Evolutionary conservation across 2,797 vertebrate species (phyloP).

Genomic region (Linurgus olivaceus): DNA sequence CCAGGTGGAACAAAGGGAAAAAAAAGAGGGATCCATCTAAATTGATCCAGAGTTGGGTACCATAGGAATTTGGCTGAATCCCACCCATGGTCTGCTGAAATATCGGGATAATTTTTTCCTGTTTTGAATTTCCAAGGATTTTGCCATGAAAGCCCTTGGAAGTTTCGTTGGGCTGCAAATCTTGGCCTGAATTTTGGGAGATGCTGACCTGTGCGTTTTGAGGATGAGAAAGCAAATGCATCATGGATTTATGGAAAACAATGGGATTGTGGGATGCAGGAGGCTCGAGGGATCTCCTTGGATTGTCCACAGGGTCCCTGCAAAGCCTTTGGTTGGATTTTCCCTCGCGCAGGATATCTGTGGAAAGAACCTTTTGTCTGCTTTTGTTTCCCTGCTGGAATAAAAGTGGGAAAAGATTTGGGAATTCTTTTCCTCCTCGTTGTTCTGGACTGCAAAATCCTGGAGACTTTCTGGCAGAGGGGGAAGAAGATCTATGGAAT

Average conservation of each 20-base stretch:
- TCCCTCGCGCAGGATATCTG: not conserved
- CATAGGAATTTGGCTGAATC: rapidly evolving
- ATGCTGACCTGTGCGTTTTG: rapidly evolving
- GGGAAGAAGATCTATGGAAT: not conserved
- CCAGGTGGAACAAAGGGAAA: rapidly evolving
- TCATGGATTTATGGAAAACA: not conserved
- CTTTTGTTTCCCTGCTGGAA: not conserved
- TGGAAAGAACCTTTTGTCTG: not conserved
- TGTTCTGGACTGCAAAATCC: not conserved
- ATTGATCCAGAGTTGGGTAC: not conserved
- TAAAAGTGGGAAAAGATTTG: not conserved
- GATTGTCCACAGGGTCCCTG: not conserved
- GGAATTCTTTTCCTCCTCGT: not conserved
- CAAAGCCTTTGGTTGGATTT: not conserved
- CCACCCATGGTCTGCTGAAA: not conserved
- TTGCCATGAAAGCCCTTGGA: not conserved
- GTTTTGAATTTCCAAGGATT: not conserved
- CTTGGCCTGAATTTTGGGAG: not conserved
- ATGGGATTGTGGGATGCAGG: not conserved
- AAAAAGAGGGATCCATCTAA: not conserved
- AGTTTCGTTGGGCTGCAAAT: not conserved
- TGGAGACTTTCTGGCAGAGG: not conserved
- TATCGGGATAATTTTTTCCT: rapidly evolving
- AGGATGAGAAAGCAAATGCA: not conserved
- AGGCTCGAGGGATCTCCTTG: not conserved